phyloP scores from a whole-genome alignment of 2,113 vertebrate genomes.

The Anarrhichthys ocellatus region DNA sequence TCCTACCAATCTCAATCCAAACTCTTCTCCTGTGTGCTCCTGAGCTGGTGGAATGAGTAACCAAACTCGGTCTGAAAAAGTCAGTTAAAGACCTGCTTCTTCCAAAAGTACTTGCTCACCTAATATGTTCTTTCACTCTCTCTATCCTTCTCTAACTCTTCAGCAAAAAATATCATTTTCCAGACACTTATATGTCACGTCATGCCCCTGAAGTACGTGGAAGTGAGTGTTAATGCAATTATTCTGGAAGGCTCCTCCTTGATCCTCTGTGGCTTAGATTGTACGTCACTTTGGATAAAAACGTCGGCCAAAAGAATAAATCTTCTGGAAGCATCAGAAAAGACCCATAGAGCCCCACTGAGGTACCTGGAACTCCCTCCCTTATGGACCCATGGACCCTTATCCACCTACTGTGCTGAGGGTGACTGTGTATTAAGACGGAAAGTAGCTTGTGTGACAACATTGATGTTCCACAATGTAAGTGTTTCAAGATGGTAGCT shows the following conservation, averaged over 20 bases:
- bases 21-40: background rate
- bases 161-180: background rate
- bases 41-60: background rate
- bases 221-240: background rate
- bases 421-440: background rate
- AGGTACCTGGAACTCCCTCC: background rate
- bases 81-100: background rate
- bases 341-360: background rate
- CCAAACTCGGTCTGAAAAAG: background rate
- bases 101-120: background rate
- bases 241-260: background rate
- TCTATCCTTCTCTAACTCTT: background rate
- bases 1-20: background rate
- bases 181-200: background rate
- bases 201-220: background rate
- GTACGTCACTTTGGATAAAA: background rate
- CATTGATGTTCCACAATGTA: background rate
- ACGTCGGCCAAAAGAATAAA: background rate
- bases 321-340: background rate
- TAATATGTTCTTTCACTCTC: background rate
- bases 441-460: background rate
- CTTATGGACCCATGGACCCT: background rate
- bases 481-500: background rate
- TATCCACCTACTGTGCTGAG: background rate
- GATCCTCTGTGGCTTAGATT: background rate